phyloP scores from a whole-genome alignment of 2,797 vertebrate species.

The Characodon lateralis region DNA sequence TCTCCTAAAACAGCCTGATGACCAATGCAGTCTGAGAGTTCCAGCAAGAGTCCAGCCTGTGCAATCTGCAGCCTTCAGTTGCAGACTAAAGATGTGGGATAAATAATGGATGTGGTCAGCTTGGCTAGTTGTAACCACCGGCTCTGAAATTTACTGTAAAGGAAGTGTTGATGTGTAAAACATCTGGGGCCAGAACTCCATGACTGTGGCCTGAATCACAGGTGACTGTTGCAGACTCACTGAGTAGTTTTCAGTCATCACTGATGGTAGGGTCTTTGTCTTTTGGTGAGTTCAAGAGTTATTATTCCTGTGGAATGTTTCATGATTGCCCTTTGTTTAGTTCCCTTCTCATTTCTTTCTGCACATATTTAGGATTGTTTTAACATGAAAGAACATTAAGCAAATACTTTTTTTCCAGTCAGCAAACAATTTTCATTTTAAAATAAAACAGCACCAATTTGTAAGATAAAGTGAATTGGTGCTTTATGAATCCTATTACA shows the following conservation, averaged over 20 bases:
- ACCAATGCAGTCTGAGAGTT: constrained; percentile 33
- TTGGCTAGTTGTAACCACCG: constrained; percentile 38
- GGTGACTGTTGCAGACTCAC: constrained; percentile 74
- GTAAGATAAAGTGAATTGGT: neutral
- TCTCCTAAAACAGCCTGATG: neutral
- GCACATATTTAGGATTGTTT: constrained; percentile 22
- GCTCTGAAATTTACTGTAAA: constrained; percentile 71
- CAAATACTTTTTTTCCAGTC: neutral
- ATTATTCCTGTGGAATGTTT: constrained; percentile 45
- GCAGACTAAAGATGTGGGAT: constrained; percentile 26
- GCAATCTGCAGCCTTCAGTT: constrained; percentile 32
- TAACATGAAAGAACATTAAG: constrained; percentile 26
- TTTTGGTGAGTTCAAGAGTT: constrained; percentile 30
- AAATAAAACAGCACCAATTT: neutral
- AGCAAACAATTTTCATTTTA: neutral
- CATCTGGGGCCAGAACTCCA: constrained; percentile 55
- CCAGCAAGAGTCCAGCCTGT: constrained; percentile 55
- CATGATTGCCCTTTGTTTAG: constrained; percentile 27
- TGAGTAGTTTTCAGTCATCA: constrained; percentile 17
- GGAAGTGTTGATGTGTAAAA: constrained; percentile 51
- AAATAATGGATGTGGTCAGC: constrained; percentile 37
- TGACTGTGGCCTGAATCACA: constrained; percentile 71
- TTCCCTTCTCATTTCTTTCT: neutral
- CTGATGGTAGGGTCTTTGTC: constrained; percentile 17
- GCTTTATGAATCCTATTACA: constrained; percentile 2